Evolutionary conservation across 2,888 invertebrate species (phyloP).

Genomic region (Lycaena phlaeas): DNA sequence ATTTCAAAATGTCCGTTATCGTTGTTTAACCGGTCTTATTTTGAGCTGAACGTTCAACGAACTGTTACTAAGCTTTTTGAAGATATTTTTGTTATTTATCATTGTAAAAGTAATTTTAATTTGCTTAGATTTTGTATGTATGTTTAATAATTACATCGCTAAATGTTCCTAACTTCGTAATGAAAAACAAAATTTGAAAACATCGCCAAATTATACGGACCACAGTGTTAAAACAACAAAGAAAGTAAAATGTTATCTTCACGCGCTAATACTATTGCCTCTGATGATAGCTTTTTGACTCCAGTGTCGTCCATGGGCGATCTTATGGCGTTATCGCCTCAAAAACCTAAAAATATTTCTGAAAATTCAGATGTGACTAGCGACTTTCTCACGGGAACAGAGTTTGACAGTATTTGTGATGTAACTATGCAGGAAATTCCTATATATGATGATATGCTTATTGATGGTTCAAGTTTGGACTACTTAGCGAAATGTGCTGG

Average conservation of each 20-base stretch:
- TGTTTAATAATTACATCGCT: slow-evolving; percentile 35
- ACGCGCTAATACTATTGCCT: slow-evolving; percentile 32
- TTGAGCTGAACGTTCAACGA: neutral
- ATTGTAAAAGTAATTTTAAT: too few species aligned
- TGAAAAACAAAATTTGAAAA: slow-evolving; percentile 33
- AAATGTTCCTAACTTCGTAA: slow-evolving; percentile 13
- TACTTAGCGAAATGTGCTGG: slow-evolving; percentile 64
- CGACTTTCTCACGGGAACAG: slow-evolving; percentile 51
- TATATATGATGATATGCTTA: slow-evolving; percentile 55
- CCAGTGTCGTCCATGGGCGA: slow-evolving; percentile 52
- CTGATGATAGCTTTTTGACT: slow-evolving; percentile 48
- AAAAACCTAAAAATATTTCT: slow-evolving; percentile 25
- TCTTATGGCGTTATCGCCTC: slow-evolving; percentile 53
- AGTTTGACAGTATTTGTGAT: slow-evolving; percentile 56
- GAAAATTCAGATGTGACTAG: slow-evolving; percentile 37
- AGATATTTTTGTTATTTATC: neutral
- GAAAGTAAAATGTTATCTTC: slow-evolving; percentile 37
- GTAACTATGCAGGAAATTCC: slow-evolving; percentile 57
- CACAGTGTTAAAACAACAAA: slow-evolving; percentile 22
- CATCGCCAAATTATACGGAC: slow-evolving; percentile 37
- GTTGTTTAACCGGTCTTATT: neutral
- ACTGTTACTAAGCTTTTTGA: neutral
- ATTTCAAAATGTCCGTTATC: slow-evolving; percentile 9
- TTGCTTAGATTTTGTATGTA: slow-evolving; percentile 27
- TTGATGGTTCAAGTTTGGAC: slow-evolving; percentile 72